These are phyloP conservation scores for Palythoa grandis DNA, from an alignment of 92 coral and sea anemone genomes.

Conservation along the genomic window DNA sequence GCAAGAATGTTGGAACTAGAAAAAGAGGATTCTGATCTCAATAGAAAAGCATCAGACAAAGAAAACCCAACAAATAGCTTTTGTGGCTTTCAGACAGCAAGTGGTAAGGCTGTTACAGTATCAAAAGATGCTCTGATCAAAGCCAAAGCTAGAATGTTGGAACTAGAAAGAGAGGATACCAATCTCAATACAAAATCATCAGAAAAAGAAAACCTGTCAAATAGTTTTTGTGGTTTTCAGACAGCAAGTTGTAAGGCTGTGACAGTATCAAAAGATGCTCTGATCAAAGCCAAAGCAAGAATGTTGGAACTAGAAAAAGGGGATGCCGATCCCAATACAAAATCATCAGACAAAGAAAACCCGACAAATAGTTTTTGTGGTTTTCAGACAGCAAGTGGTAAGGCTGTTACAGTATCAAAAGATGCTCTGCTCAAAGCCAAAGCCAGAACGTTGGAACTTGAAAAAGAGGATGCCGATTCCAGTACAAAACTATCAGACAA, in stretches of 20 bases:
- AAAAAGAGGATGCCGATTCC: background rate
- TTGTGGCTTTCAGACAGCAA: conserved; percentile 68
- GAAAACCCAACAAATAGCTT: background rate
- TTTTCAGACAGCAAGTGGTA: conserved; percentile 66
- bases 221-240: conserved; percentile 16
- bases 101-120: conserved; percentile 61
- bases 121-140: conserved; percentile 70
- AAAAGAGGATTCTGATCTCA: background rate
- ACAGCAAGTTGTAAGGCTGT: conserved; percentile 27
- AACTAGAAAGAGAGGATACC: background rate
- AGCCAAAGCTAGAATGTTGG: conserved; percentile 40
- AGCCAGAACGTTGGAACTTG: background rate
- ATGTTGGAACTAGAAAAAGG: conserved; percentile 15
- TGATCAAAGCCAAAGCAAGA: background rate
- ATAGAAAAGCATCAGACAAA: background rate
- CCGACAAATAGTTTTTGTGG: background rate
- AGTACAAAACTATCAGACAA: background rate
- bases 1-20: conserved; percentile 13
- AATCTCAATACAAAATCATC: background rate
- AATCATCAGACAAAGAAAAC: background rate
- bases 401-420: conserved; percentile 47
- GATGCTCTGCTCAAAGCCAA: conserved; percentile 52
- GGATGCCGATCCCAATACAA: background rate
- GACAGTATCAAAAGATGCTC: background rate
- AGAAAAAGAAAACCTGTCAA: background rate